Evolutionary conservation across 2,888 invertebrate genomes (phyloP), one percentile per base, ranked within the genome.

Genomic region (Griposia aprilina): DNA sequence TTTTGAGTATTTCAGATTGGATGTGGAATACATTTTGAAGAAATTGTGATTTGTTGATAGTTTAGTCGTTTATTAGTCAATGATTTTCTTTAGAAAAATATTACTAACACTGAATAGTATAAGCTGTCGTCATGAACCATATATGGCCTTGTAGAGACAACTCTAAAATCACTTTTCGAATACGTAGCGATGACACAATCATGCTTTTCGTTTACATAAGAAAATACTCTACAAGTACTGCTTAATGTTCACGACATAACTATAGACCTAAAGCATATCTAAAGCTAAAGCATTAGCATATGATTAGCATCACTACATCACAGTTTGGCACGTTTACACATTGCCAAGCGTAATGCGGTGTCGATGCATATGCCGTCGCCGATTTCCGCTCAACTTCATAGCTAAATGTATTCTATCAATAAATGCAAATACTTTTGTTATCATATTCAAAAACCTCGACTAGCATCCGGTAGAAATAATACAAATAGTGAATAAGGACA

Each of bases 311-410:
- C 55, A 45, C 11, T 68, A 57, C 65, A 66, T 76, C 69, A 57
- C 69, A 74, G 69, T 71, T 84, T 68, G 68, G 68, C 76, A 45
- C 67, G 79, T 60, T 72, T 72, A 80, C 73, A 76, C 74, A 69
- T 81, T 68, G 26, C 59, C 59, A 59, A 26, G n/a, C 50, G 41
- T 41, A 67, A 77, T 73, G 45, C 67, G 66, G 62, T 48, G 50
- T 70, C 66, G 48, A 70, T 81, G 83, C 83, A 79, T 79, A 80
- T 52, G 62, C 78, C 66, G 67, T 75, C 70, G 52, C 63, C 74
- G 79, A 79, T 85, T 88, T 88, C 87, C 85, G 87, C 70, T 81
- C 78, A 87, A 85, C 63, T 88, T 76, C 73, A 81, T 83, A 72
- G 83, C 72, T 87, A 82, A 83, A 80, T 71, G 83, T 80, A 83